Base-by-base conservation (phyloP, 2,888 invertebrate genomes). In the Troides oblongomaculatus region DNA sequence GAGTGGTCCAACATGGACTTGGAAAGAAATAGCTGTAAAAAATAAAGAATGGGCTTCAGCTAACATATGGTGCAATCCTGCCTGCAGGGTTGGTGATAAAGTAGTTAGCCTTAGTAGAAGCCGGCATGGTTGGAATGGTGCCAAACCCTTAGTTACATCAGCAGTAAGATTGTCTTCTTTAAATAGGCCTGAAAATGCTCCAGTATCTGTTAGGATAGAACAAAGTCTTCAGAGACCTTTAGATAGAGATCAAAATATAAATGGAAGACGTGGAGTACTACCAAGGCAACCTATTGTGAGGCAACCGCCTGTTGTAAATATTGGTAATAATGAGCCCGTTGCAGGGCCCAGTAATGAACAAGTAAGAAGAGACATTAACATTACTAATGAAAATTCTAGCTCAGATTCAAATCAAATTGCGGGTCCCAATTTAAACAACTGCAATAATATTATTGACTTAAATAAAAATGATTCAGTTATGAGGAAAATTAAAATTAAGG, bases 11-110 rank as follows among this genome's bases (percentile, higher is more conserved):
- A 86, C 93, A 43, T 97, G 97, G 97, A 94, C 93, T 71, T 95
- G 96, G 96, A 94, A 93, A 79, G 95, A 95, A 84, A 90, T 98
- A 63, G 94, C 94, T 71, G 95, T 98, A 43, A 93, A 94, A 74
- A 96, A 97, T 81, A 94, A 95, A 76, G 95, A 96, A 79, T 95
- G 95, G 93, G 96, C 96, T 59, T 96, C 98, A 36, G 95, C 96
- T 1, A 96, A 97, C 81, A 95, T 98, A 82, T 98, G 98, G 97
- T 98, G 97, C 84, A 97, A 98, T 90, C 97, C 98, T 68, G 97
- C 97, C 64, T 98, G 98, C 86, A 95, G 84, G 79, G 91, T 96
- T 76, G 96, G 95, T 69, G 95, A 96, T 78, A 95, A 96, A 85
- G 93, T 97, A 74, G 95, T 97, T 53, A 95, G 97, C 74, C 92